These are phyloP conservation scores for Myotis yumanensis DNA, from an alignment of 2,113 vertebrate genomes.

Conservation along the genomic window DNA sequence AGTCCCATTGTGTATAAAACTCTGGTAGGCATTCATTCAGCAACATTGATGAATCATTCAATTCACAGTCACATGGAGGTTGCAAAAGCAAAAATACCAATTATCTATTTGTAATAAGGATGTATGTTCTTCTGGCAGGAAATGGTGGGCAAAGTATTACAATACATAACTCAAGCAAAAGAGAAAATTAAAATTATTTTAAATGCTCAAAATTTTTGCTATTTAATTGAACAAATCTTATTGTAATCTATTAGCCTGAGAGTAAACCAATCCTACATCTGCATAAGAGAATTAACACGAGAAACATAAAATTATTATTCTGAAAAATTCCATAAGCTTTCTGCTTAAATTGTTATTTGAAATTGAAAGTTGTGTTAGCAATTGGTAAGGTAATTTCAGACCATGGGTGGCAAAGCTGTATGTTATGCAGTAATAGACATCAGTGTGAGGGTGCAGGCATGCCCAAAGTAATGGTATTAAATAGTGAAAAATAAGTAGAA, in stretches of 20 bases:
- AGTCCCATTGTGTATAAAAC: neutral
- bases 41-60: neutral
- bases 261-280: neutral
- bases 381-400: slow-evolving; percentile 44
- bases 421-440: slow-evolving; percentile 65
- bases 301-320: slow-evolving; percentile 15
- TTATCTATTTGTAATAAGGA: neutral
- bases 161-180: neutral
- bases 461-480: slow-evolving; percentile 74
- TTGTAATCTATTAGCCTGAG: neutral
- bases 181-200: slow-evolving; percentile 31
- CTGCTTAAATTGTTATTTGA: slow-evolving; percentile 23
- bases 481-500: slow-evolving; percentile 67
- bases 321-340: neutral
- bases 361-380: slow-evolving; percentile 43
- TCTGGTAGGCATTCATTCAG: neutral
- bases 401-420: slow-evolving; percentile 12
- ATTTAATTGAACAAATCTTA: slow-evolving; percentile 8
- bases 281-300: neutral
- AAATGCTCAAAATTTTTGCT: neutral
- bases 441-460: slow-evolving; percentile 79
- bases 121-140: neutral
- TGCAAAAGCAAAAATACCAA: neutral
- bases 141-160: neutral
- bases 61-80: neutral